Evolutionary conservation across 1,140 invertebrate genomes (phyloP).

Genomic region (Penaeus vannamei): DNA sequence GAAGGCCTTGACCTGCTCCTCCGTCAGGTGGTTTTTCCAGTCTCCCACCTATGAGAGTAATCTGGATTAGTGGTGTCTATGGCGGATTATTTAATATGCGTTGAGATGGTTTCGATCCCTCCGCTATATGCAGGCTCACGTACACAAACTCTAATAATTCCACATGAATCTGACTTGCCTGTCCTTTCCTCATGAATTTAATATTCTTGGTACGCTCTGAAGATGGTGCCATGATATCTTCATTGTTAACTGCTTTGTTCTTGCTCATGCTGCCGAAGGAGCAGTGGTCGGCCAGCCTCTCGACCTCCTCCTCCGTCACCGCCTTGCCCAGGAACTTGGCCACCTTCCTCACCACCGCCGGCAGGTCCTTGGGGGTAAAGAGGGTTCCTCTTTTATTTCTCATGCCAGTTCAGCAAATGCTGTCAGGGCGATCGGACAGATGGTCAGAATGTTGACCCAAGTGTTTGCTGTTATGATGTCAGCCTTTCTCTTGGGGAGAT

Average conservation of each 20-base stretch:
- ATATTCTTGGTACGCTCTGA: slow-evolving; percentile 69
- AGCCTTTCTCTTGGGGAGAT: too few species aligned
- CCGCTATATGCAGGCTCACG: not conserved
- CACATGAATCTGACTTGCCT: not conserved
- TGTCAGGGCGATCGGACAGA: not conserved
- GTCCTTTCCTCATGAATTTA: slow-evolving; percentile 69
- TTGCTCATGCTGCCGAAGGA: slow-evolving; percentile 78
- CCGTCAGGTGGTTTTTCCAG: slow-evolving; percentile 73
- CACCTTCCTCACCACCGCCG: slow-evolving; percentile 68
- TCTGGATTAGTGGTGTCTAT: not conserved
- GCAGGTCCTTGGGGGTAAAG: slow-evolving; percentile 42
- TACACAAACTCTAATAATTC: not conserved
- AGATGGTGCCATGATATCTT: slow-evolving; percentile 67
- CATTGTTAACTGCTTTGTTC: slow-evolving; percentile 82
- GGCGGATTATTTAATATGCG: not conserved
- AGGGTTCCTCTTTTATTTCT: not conserved
- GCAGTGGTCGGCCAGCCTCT: slow-evolving; percentile 70
- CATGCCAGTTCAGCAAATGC: not conserved
- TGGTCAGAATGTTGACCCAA: too few species aligned
- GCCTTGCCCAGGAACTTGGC: slow-evolving; percentile 68
- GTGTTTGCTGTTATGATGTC: too few species aligned
- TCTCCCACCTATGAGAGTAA: slow-evolving; percentile 71
- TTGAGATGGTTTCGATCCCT: not conserved
- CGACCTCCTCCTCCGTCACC: slow-evolving; percentile 69
- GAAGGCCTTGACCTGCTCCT: slow-evolving; percentile 71